These are phyloP conservation scores for Pipistrellus nathusii DNA, from an alignment of 2,797 vertebrate species.

Conservation along the genomic window DNA sequence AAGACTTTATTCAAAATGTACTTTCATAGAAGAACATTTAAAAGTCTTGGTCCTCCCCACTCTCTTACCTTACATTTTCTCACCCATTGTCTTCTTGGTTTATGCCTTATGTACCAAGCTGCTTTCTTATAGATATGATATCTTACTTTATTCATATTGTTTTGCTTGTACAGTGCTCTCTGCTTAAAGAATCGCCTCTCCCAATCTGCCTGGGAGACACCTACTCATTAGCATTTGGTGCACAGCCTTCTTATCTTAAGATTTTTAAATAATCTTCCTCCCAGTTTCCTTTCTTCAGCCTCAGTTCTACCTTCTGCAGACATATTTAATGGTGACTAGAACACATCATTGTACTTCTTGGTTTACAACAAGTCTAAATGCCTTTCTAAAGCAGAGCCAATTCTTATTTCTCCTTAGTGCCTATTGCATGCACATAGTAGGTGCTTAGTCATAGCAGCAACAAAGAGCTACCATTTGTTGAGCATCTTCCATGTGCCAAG, in stretches of 20 bases:
- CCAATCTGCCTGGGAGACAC: neutral
- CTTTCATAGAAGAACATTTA: neutral
- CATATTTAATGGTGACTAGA: neutral
- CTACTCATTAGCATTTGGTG: neutral
- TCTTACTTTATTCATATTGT: neutral
- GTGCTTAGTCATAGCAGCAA: neutral
- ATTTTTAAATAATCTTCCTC: neutral
- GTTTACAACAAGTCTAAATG: neutral
- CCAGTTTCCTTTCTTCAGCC: neutral
- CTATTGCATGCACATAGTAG: neutral
- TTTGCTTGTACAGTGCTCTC: neutral
- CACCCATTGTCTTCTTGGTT: neutral
- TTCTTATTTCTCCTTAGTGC: neutral
- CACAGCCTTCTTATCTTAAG: neutral
- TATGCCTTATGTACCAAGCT: neutral
- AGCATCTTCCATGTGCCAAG: neutral
- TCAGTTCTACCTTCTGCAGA: neutral
- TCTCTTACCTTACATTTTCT: neutral
- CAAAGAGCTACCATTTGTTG: neutral
- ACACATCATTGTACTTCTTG: neutral
- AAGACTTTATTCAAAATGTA: conserved; percentile 1
- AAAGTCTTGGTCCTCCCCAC: neutral
- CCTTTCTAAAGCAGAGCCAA: neutral
- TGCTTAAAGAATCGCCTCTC: neutral
- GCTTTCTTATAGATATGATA: neutral